Evolutionary conservation across 2,888 invertebrate genomes (phyloP), one percentile per base, ranked within the genome.

Genomic region (Apamea monoglypha): DNA sequence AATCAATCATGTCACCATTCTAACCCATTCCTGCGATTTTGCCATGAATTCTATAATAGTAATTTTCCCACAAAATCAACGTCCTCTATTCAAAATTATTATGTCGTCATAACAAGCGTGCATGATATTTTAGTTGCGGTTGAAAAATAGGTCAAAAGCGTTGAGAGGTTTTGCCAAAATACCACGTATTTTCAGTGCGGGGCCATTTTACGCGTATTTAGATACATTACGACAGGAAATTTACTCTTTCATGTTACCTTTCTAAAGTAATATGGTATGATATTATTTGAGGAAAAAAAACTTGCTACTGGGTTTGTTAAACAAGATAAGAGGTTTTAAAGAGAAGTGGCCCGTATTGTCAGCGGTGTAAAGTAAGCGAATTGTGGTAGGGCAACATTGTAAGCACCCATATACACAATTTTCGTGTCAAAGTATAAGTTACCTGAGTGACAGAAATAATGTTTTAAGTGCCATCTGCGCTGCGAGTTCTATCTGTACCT

Each of bases 81-180:
- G 8, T 12, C 21, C 12, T 61, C 12, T 66, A 63, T 44, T 29
- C 29, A 56, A 36, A 63, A 63, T 70, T 18, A 71, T 66, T 29
- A 72, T 56, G 59, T 63, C 59, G 3, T 36, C 47, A 82, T 36
- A 56, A 66, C 12, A 14, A 70, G 14, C 29, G n/a, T 36, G 59
- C 53, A 64, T 72, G 64, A 59, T 69, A 86, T 86, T 82, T 82
- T 67, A 53, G 74, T 72, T 66, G 74, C 50, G 67, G 79, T 71
- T 59, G 56, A 44, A 76, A 84, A 77, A 82, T 75, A 74, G 84
- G 84, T 84, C 86, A 74, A 74, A 74, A 69, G 44, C 74, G 36
- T 72, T 72, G 59, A 78, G 61, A 67, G 69, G 72, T 70, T 83
- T 74, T 70, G 66, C 56, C 59, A 78, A 86, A 74, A 72, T 64